Conservation (phyloP, 2,888 invertebrate genomes). For the Zygaena filipendulae region DNA sequence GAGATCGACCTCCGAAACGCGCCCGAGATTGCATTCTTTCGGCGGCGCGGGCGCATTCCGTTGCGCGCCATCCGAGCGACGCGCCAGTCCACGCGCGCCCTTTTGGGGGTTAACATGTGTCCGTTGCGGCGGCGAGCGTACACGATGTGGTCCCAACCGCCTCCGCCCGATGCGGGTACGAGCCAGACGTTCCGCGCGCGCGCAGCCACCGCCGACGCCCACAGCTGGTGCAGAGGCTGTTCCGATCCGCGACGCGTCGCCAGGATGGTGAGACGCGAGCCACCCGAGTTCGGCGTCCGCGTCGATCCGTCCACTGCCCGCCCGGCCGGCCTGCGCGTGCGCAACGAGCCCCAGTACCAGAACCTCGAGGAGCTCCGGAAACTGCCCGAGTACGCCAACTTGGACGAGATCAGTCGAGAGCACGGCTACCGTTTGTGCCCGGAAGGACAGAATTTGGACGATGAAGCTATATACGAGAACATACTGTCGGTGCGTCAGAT, state of each 20-base stretch:
- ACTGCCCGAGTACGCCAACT: slow-evolving; percentile 59
- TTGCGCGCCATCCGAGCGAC: slow-evolving; percentile 58
- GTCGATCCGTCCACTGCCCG: slow-evolving; percentile 44
- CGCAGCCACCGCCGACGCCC: slow-evolving; percentile 35
- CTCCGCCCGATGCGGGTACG: slow-evolving; percentile 45
- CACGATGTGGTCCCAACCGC: slow-evolving; percentile 65
- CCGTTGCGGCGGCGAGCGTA: slow-evolving; percentile 62
- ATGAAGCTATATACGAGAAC: slow-evolving; percentile 63
- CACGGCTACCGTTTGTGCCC: slow-evolving; percentile 62
- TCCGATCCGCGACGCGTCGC: slow-evolving; percentile 42
- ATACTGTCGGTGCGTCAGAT: slow-evolving; percentile 61
- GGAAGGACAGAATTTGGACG: slow-evolving; percentile 63
- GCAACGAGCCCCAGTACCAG: slow-evolving; percentile 59
- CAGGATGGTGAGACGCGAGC: slow-evolving; percentile 50
- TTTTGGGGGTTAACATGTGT: slow-evolving; percentile 69
- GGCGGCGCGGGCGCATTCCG: slow-evolving; percentile 68
- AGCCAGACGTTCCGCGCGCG: slow-evolving; percentile 40
- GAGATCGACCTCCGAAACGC: slow-evolving; percentile 70
- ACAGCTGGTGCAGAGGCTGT: slow-evolving; percentile 40
- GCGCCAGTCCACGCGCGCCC: slow-evolving; percentile 66
- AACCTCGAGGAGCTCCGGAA: slow-evolving; percentile 57
- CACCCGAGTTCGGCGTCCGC: slow-evolving; percentile 51
- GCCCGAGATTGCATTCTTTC: slow-evolving; percentile 71
- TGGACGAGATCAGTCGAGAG: slow-evolving; percentile 62
- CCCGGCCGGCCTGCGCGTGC: slow-evolving; percentile 47